phyloP scores from a whole-genome alignment of 2,113 vertebrate genomes.

The Podarcis muralis region DNA sequence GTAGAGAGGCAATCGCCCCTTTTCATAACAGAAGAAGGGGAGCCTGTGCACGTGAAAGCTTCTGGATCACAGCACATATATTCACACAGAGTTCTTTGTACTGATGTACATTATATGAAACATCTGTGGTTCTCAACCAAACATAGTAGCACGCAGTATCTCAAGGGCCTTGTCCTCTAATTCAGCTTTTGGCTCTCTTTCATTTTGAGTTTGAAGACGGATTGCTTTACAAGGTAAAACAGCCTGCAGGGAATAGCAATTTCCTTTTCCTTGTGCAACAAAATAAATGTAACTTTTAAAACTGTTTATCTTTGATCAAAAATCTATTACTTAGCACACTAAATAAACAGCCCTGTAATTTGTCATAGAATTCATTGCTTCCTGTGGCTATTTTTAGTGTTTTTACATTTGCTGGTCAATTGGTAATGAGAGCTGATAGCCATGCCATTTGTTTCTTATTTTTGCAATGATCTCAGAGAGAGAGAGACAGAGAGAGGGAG shows the following conservation, averaged over 20 bases:
- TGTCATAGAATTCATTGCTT: slow-evolving; percentile 83
- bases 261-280: slow-evolving; percentile 82
- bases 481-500: slow-evolving; percentile 40
- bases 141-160: slow-evolving; percentile 68
- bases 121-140: slow-evolving; percentile 67
- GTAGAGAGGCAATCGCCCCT: neutral
- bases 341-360: slow-evolving; percentile 85
- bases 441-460: slow-evolving; percentile 74
- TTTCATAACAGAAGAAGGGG: slow-evolving; percentile 7
- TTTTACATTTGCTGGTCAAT: slow-evolving; percentile 72
- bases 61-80: neutral
- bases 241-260: slow-evolving; percentile 83
- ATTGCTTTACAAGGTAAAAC: slow-evolving; percentile 85
- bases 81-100: neutral
- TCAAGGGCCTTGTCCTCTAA: slow-evolving; percentile 74
- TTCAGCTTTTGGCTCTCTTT: slow-evolving; percentile 77
- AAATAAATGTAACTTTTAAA: slow-evolving; percentile 81
- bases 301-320: slow-evolving; percentile 88
- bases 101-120: slow-evolving; percentile 56
- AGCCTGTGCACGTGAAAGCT: neutral
- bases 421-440: slow-evolving; percentile 75
- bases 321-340: slow-evolving; percentile 80
- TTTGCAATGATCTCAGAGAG: slow-evolving; percentile 70
- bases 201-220: slow-evolving; percentile 73
- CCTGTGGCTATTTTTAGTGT: slow-evolving; percentile 82